These are phyloP conservation scores for Phrynosoma platyrhinos DNA, from an alignment of 2,113 vertebrate species.

Conservation along the genomic window DNA sequence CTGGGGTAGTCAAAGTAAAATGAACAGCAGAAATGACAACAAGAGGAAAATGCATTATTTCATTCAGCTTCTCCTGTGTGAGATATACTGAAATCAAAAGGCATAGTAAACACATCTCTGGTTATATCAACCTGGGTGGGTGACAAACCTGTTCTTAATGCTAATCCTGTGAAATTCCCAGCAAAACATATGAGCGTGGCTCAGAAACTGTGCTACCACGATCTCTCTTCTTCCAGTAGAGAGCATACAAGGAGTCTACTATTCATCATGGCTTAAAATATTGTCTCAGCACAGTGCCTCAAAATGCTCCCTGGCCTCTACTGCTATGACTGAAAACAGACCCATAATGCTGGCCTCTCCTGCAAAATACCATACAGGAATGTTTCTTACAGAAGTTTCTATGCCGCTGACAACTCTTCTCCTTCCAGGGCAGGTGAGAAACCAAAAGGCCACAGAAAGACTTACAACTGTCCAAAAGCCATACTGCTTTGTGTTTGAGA, in stretches of 20 bases:
- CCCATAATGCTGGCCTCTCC: background rate
- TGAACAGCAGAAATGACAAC: background rate
- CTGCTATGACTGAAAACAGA: background rate
- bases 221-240: background rate
- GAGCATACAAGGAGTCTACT: background rate
- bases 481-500: constrained; percentile 19
- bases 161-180: background rate
- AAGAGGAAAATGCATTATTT: background rate
- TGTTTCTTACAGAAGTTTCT: background rate
- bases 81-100: background rate
- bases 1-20: background rate
- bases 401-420: background rate
- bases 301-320: background rate
- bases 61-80: background rate
- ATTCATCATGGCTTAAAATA: background rate
- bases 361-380: background rate
- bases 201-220: background rate
- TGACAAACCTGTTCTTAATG: background rate
- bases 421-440: background rate
- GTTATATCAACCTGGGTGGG: no score
- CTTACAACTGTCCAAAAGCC: constrained; percentile 8
- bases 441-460: background rate
- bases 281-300: background rate
- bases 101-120: background rate
- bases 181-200: no score